Base-by-base conservation (phyloP, 2,113 vertebrate species). In the Anguilla rostrata region DNA sequence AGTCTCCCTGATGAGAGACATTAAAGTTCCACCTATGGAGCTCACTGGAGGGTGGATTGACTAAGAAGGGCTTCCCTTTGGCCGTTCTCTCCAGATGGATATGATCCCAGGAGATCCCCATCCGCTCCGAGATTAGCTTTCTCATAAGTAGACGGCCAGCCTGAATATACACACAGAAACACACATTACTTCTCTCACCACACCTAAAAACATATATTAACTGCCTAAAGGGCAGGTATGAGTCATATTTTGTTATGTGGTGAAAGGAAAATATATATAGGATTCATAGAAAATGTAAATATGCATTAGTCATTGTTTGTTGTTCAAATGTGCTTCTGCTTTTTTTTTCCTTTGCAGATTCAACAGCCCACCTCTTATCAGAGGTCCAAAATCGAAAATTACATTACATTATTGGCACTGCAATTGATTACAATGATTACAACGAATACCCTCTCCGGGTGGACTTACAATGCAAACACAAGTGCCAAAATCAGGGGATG, bases 1-100 rank as follows among this genome's bases (percentile, higher is more conserved):
- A 99, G 90, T 99, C 97, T 5, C 98, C 98, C 91, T 99, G 98
- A 90, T 99, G 98, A 85, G 98, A 99, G 60, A 99, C 87, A 85
- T 99, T 99, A 90, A 99, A 99, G 89, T 92, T 97, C 94, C 97
- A 99, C 90, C 66, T 92, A 90, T 0, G 90, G 91, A 78, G 83
- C 82, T 20, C 84, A 79, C 39, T 11, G 0, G 75, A 39, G 0
- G 92, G 14, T 0, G 95, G 93, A 79, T 94, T 94, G 16, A 95
- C 95, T 86, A 99, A 94, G 90, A 97, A 96, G 41, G 98, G 98
- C 90, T 98, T 99, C 90, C 98, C 98, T 92, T 97, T 96, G 29
- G 95, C 90, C 5, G 98, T 98, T 90, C 98, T 95, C 88, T 96
- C 94, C 90, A 99, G 92, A 29, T 81, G 88, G 92, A 99, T 96